Evolutionary conservation across 2,888 invertebrate species (phyloP).

Genomic region (Phaedon cochleariae): DNA sequence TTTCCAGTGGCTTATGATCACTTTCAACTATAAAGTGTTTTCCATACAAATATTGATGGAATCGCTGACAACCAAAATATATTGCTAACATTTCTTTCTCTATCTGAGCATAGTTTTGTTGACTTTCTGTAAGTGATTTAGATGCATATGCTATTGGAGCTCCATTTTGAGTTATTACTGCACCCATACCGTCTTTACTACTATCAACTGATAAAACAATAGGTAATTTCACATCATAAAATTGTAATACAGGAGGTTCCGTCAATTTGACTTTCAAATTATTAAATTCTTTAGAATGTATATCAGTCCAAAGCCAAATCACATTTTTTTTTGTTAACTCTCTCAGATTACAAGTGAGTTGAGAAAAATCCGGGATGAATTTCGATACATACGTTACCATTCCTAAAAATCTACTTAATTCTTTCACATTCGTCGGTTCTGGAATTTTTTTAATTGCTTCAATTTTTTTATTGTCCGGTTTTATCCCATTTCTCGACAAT

Average conservation of each 20-base stretch:
- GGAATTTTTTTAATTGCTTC: slow-evolving; percentile 19
- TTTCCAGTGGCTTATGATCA: no score
- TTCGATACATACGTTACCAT: slow-evolving; percentile 46
- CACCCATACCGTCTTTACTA: not conserved
- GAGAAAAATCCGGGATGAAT: slow-evolving; percentile 46
- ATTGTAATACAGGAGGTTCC: not conserved
- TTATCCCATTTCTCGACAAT: no score
- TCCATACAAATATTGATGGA: no score
- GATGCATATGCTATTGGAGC: no score
- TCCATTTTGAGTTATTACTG: not conserved
- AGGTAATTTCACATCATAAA: not conserved
- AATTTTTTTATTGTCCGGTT: slow-evolving; percentile 28
- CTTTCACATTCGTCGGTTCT: not conserved
- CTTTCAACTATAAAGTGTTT: no score
- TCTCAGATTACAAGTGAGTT: not conserved
- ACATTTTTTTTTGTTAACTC: not conserved
- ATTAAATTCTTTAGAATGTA: slow-evolving; percentile 23
- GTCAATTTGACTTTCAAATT: slow-evolving; percentile 21
- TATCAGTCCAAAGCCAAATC: not conserved
- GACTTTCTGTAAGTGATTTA: no score
- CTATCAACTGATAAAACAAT: not conserved
- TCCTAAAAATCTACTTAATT: slow-evolving; percentile 27
- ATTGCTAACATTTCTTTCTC: no score
- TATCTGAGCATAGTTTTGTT: no score
- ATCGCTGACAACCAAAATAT: no score